Evolutionary conservation across 2,113 vertebrate genomes (phyloP), one percentile per base, ranked within the genome.

Genomic region (Petroica traversi): DNA sequence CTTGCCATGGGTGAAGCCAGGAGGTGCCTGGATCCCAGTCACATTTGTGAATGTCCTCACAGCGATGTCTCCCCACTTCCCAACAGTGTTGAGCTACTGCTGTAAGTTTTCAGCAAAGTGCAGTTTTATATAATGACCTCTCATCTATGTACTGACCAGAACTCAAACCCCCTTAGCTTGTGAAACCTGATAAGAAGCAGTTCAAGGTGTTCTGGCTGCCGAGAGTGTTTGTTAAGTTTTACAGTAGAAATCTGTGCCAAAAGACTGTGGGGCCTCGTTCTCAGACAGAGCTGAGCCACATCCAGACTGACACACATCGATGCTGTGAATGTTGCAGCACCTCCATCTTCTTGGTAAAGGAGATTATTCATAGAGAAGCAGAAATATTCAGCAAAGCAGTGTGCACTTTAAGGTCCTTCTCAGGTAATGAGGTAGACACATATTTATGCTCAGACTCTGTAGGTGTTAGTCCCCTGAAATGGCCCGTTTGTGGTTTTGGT

Each of bases 141-240:
- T 91, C 64, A 49, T 63, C 58, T 11, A 0, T 38, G 45, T 33
- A 68, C 57, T 78, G 87, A 89, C 59, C 87, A 89, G 66, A 19
- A 19, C 26, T 38, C 14, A 4, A 92, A 82, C 66, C 38, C 73
- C 34, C 49, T 85, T 51, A 75, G 84, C 89, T 87, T 73, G 63
- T 95, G 94, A 95, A 95, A 95, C 80, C 71, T 46, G 89, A n/a
- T 93, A 89, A 94, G 89, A 88, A 92, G 78, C 45, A 7, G 72
- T 59, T 93, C 28, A 34, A 86, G 91, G 86, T 93, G 64, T 75
- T 86, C 91, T 95, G 91, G 68, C 88, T 76, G 59, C 73, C 41
- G 83, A 86, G 88, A 66, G 36, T 40, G 55, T 96, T 91, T 92
- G 80, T 86, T 89, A 92, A 76, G 43, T 80, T 92, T 83, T 51